Base-by-base conservation (phyloP, 2,113 vertebrate genomes). In the Pampusana beccarii region DNA sequence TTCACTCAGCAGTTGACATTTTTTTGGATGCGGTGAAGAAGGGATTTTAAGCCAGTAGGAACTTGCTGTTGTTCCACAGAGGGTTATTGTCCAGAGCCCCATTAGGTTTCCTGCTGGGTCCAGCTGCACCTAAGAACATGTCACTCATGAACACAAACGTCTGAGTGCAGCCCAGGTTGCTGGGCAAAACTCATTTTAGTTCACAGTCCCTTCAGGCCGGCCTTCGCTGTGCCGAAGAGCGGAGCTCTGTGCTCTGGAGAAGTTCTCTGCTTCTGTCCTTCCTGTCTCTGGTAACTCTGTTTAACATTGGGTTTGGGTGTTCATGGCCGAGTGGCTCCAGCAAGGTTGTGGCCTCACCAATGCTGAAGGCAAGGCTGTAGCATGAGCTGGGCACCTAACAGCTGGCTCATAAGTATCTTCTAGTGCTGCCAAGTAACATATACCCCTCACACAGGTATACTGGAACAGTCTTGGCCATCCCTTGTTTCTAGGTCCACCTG, bases 91-190 rank as follows among this genome's bases (percentile, higher is more conserved):
- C n/a, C 34, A 69, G 24, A 72, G 11, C 3, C 8, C 16, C 10
- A 6, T 56, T 72, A 72, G 13, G 11, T 83, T 34, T 80, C 72
- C 80, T 67, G 48, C 56, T 60, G 60, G 24, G 70, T 74, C 26
- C 51, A 21, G 13, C 56, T 83, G 36, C 60, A 57, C 38, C 70
- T 56, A 81, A 44, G 38, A 88, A 38, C 2, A 4, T 15, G 23
- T 58, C 7, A 4, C 11, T 75, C 24, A 10, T 0, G 1, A 82
- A 8, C 38, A 40, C 4, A 9, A 54, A 11, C 7, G 2, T 50
- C 64, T 54, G 19, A 40, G 31, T 34, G 42, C 13, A 34, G 53
- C 16, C 7, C 9, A 20, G 19, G 3, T 31, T 75, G 18, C 16
- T 66, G 66, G 33, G n/a, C 23, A 46, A 58, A 92, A 72, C 38